A percentile compares a stretch with the other conserved stretches of the same genome.
These are phyloP conservation scores for Ascaphus truei DNA, from an alignment of 2,113 vertebrate genomes.

Conservation along the genomic window DNA sequence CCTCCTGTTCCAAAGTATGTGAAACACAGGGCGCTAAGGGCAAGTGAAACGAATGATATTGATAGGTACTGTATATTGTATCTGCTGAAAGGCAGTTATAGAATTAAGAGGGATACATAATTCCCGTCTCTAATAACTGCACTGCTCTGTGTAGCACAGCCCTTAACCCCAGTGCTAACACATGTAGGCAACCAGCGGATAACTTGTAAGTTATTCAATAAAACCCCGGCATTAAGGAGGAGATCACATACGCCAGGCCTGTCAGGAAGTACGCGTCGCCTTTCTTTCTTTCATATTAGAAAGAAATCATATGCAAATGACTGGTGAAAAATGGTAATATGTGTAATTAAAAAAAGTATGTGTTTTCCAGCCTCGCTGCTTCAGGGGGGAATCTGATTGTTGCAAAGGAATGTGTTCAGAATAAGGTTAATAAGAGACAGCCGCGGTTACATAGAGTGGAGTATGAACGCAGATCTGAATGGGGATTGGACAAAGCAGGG, in stretches of 20 bases:
- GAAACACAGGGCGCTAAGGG: too few species aligned
- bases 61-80: too few species aligned
- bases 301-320: slow-evolving; percentile 54
- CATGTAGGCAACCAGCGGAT: too few species aligned
- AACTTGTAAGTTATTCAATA: background rate
- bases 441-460: slow-evolving; percentile 52
- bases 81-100: too few species aligned
- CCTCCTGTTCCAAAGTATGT: too few species aligned
- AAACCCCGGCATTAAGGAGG: background rate
- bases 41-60: too few species aligned
- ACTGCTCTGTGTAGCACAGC: too few species aligned
- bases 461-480: too few species aligned
- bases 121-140: too few species aligned
- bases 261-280: slow-evolving; percentile 30
- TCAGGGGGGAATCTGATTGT: slow-evolving; percentile 55
- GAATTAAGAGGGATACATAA: too few species aligned
- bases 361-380: slow-evolving; percentile 53
- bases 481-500: too few species aligned
- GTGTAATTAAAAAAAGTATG: slow-evolving; percentile 60
- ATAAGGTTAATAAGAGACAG: slow-evolving; percentile 58
- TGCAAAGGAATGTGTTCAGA: slow-evolving; percentile 51
- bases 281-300: slow-evolving; percentile 43
- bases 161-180: too few species aligned
- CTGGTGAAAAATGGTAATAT: slow-evolving; percentile 41
- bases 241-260: background rate